Base-by-base conservation (phyloP, 2,113 vertebrate species). In the Columba livia region DNA sequence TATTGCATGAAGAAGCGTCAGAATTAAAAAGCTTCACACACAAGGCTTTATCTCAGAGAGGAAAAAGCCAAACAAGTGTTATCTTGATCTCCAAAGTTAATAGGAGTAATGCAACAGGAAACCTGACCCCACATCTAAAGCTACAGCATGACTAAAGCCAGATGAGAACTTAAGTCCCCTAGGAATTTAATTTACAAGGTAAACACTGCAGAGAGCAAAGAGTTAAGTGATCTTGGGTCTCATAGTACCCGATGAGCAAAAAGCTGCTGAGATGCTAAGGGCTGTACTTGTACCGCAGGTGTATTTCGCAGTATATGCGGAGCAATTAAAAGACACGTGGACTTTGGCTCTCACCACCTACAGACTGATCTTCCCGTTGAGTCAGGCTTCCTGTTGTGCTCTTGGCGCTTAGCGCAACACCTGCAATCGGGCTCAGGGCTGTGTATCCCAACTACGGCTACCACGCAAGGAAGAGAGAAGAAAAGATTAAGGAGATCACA, bases 141-240 rank as follows among this genome's bases (percentile, higher is more conserved):
- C 91, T 86, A 51, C 90, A 86, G 62, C 54, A 42, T 25, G 40
- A 71, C 71, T 62, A 65, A 90, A 88, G 80, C 61, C 69, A 24
- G 47, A 72, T 5, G 64, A 73, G 85, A 73, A 42, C 32, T 54
- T 26, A 4, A 88, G 62, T 62, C 79, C 18, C 72, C 3, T 24
- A 89, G 81, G 89, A 97, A 96, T 70, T 89, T 71, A 70, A 90
- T 64, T 75, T 29, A 32, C 44, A 90, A 85, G n/a, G 60, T 67
- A 95, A 92, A 96, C 67, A 86, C 79, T 36, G 6, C 29, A 50
- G 15, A 71, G 32, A 61, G 67, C 13, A 79, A 75, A 79, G 65
- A 36, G 32, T 47, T 2, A 20, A 79, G 47, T 0, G 5, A 91
- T 71, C 79, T 48, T 64, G 26, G 31, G 42, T 19, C 65, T 84